A percentile compares a stretch with the other conserved stretches of the same genome.
Evolutionary conservation across 2,888 invertebrate species (phyloP).

Genomic region (Tuberolachnus salignus): DNA sequence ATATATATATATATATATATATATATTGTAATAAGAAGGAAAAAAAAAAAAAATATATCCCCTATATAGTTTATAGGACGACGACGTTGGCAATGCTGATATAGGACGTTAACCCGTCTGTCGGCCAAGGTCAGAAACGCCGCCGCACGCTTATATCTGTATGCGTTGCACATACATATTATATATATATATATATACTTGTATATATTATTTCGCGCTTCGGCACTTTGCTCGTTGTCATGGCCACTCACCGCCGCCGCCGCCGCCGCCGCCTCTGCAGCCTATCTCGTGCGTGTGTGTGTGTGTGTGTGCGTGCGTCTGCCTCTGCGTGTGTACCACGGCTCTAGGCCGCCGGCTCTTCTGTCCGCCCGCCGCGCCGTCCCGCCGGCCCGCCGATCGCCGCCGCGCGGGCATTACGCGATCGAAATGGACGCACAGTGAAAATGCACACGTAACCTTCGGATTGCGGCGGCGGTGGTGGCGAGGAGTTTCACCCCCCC

Average conservation of each 20-base stretch:
- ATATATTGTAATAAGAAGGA: background rate
- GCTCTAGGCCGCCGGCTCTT: slow-evolving; percentile 3
- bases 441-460: slow-evolving; percentile 7
- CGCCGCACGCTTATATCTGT: background rate
- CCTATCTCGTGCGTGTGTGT: background rate
- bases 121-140: slow-evolving; percentile 55
- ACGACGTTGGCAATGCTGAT: slow-evolving; percentile 55
- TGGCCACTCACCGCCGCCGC: slow-evolving; percentile 47
- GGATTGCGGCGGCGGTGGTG: background rate
- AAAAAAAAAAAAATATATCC: slow-evolving; percentile 26
- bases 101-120: slow-evolving; percentile 57
- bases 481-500: too few species aligned
- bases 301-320: background rate
- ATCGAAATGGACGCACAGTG: slow-evolving; percentile 5
- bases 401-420: background rate
- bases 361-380: background rate
- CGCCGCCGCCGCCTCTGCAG: background rate
- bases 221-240: slow-evolving; percentile 50
- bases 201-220: slow-evolving; percentile 41
- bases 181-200: background rate
- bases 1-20: slow-evolving; percentile 11
- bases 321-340: background rate
- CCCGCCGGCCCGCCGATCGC: background rate
- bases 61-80: slow-evolving; percentile 5
- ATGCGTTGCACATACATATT: background rate